Base-by-base conservation (phyloP, 2,797 vertebrate species). In the Setipinna tenuifilis region DNA sequence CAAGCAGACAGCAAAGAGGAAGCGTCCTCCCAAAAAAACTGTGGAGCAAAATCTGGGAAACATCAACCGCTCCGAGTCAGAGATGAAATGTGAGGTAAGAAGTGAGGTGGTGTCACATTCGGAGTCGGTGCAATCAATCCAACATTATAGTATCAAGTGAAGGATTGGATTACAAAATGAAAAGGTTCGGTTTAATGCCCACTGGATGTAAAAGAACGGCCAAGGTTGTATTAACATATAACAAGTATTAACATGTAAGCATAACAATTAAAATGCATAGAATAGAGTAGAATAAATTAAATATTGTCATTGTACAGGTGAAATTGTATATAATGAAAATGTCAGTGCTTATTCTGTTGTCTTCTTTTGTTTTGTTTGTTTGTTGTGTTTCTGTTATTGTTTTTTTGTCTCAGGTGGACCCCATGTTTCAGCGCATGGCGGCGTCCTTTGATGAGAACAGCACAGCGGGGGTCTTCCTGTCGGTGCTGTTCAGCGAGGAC, bases 381-480 rank as follows among this genome's bases (percentile, higher is more conserved):
- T n/a, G n/a, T 48, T 10, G 21, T 82, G 28, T 57, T 44, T 57
- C 16, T 59, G 82, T 41, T 23, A 19, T n/a, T 54, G 21, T 3
- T 28, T 19, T 17, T 17, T 9, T 41, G 50, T 11, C 54, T 17
- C 90, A 99, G 98, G 92, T 97, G 41, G 97, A 99, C 88, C 98
- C 98, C 89, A 96, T 98, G 95, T 98, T 99, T 92, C 98, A 97
- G 92, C 95, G 95, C 59, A 95, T 96, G 0, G 96, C 96, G 0
- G 94, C 96, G 0, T 97, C 97, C 0, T 99, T 99, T 0, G 97
- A 98, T 21, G 98, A 99, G 88, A 97, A 97, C 93, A 98, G 95
- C 91, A 95, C 96, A 0, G 94, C 95, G 0, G 98, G 98, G 0
- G 94, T 99, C n/a, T 99, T 99, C 91, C 95, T 99, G 58, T 93